Evolutionary conservation across 2,888 invertebrate genomes (phyloP).

Genomic region (Papilio protenor): DNA sequence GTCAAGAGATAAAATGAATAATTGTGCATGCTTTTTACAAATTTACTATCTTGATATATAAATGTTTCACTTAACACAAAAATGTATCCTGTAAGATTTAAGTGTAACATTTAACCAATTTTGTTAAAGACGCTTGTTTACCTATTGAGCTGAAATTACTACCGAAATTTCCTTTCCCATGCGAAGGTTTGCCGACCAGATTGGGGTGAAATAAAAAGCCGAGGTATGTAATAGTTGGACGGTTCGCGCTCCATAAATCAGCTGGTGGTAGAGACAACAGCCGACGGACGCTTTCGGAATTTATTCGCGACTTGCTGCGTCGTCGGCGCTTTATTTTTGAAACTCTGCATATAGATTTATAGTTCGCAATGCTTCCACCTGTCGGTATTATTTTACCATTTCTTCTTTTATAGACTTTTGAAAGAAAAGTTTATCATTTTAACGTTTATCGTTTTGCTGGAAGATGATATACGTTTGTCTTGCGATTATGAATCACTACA

Average conservation of each 20-base stretch:
- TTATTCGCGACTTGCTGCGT: slow-evolving; percentile 67
- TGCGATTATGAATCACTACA: neutral
- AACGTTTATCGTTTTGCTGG: slow-evolving; percentile 17
- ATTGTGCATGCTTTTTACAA: too few species aligned
- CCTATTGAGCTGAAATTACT: slow-evolving; percentile 59
- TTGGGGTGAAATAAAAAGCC: slow-evolving; percentile 69
- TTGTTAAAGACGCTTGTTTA: slow-evolving; percentile 43
- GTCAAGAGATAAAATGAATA: too few species aligned
- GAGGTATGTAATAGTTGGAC: slow-evolving; percentile 72
- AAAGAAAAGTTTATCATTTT: slow-evolving; percentile 36
- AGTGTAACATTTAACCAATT: slow-evolving; percentile 22
- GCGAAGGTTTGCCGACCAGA: slow-evolving; percentile 49
- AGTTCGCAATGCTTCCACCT: slow-evolving; percentile 42
- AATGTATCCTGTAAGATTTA: neutral
- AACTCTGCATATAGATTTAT: slow-evolving; percentile 45
- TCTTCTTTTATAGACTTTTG: slow-evolving; percentile 37
- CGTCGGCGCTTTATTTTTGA: slow-evolving; percentile 57
- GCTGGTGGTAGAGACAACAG: slow-evolving; percentile 58
- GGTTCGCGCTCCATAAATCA: slow-evolving; percentile 80
- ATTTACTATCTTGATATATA: neutral
- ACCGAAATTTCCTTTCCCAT: slow-evolving; percentile 65
- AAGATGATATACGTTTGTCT: slow-evolving; percentile 12
- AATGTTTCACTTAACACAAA: neutral
- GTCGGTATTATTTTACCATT: slow-evolving; percentile 44
- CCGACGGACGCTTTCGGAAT: slow-evolving; percentile 75